Base-by-base conservation (phyloP, 1,140 invertebrate genomes). In the Gonioctena quinquepunctata region DNA sequence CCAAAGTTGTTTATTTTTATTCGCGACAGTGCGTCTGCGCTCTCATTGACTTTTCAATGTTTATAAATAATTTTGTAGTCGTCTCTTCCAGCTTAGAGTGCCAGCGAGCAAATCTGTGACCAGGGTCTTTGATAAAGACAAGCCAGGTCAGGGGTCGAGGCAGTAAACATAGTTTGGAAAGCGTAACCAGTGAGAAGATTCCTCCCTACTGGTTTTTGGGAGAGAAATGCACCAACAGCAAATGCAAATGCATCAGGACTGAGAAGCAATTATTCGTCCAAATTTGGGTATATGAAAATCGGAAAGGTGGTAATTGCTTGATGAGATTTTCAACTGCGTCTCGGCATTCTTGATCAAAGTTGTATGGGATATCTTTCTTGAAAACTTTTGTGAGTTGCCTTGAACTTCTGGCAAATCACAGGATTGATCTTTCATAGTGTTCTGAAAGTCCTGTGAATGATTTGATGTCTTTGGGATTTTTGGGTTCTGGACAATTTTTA, bases 31-130 rank as follows among this genome's bases (percentile, higher is more conserved):
- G 49, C 13, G n/a, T 50, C 49, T 3, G 49, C 49, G n/a, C n/a
- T 50, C n/a, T 50, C 18, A 19, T 50, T 50, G 3, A 50, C n/a
- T 50, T 50, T 50, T 4, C 49, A 4, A 16, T 4, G 49, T 50
- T 50, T 50, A 50, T 50, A 50, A 3, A 6, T n/a, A 3, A 50
- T 50, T 50, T 50, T 3, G 19, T 50, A 50, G 49, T 50, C 49
- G n/a, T 50, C 18, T 50, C 49, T 19, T 50, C 49, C 13, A 50
- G n/a, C 73, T 74, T 70, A 7, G 81, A 60, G 25, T 79, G 50
- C 86, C 86, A 88, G 64, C 84, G 74, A 2, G 82, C 76, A 4
- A 88, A 70, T 68, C 83, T 69, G 28, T 76, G 79, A 0, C 71
- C 77, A 5, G 82, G 81, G 62, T 86, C 80, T 77, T 83, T 86